Percentiles rank a stretch among this genome's conserved stretches.
Conservation (phyloP, 2,113 vertebrate species). For the Myrmophylax atrothorax region DNA sequence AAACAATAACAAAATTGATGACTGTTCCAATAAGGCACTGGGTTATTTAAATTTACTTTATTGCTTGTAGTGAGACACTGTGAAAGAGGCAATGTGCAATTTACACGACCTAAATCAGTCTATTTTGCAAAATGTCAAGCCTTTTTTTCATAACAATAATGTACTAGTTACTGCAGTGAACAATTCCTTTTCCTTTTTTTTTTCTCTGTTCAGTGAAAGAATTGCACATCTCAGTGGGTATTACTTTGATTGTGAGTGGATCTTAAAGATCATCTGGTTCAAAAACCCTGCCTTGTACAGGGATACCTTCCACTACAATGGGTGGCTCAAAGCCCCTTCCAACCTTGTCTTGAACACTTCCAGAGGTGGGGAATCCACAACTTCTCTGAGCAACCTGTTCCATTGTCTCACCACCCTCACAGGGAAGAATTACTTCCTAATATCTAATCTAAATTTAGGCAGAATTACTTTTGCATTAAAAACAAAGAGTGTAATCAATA, state of each 20-base stretch:
- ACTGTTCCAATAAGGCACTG: constrained; percentile 18
- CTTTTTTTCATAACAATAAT: not conserved
- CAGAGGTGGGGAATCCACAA: too few relatives aligned
- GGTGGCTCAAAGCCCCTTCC: too few relatives aligned
- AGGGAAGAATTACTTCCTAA: too few relatives aligned
- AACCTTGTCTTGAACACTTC: too few relatives aligned
- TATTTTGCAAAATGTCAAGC: not conserved
- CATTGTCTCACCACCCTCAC: too few relatives aligned
- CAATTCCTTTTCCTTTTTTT: not conserved
- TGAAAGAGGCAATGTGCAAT: constrained; percentile 33
- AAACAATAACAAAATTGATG: constrained; percentile 51
- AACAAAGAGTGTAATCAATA: too few relatives aligned
- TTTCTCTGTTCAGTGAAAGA: not conserved
- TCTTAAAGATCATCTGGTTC: too few relatives aligned
- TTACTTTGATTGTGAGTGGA: not conserved
- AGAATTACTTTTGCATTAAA: too few relatives aligned
- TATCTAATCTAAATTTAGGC: too few relatives aligned
- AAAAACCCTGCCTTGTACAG: too few relatives aligned
- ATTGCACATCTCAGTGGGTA: not conserved
- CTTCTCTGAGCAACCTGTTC: too few relatives aligned
- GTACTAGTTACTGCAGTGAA: not conserved
- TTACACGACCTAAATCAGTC: constrained; percentile 39
- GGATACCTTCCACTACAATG: too few relatives aligned
- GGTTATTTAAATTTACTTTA: constrained; percentile 45
- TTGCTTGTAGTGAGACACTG: constrained; percentile 18